Base-by-base conservation (phyloP, 2,888 invertebrate genomes). In the Tinea pellionella region DNA sequence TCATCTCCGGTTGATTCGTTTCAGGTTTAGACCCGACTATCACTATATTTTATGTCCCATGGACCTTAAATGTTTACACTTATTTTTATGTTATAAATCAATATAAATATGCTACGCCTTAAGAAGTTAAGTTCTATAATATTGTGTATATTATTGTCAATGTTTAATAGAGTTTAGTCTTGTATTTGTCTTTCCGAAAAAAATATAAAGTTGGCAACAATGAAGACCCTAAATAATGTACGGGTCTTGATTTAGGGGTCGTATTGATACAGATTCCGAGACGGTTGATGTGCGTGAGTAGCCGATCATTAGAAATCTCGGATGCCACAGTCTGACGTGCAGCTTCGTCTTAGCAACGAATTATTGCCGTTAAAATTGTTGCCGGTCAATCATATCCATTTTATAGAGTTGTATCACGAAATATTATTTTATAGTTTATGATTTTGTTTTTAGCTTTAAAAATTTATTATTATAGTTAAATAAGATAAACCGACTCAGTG, bases 291-390 rank as follows among this genome's bases (percentile, higher is more conserved):
- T 73, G 81, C 80, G 80, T 79, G 80, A 80, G 61, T n/a, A 8
- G 77, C 63, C 67, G 61, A 65, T 74, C 73, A 78, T 78, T 80
- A 78, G 79, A 80, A 79, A 79, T 75, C 79, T 77, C 71, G 73
- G 72, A 74, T 73, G 71, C 72, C 72, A 68, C 70, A 69, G 58
- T 60, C 57, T 42, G 66, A 65, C 65, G 66, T 64, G 60, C 19
- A 6, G 55, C 32, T 11, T 12, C 32, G 16, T 12, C 30, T 12
- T 19, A 19, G 29, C 29, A 55, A 47, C 47, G n/a, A 37, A 37
- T 12, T 37, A 9, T 6, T 13, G 24, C 55, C 24, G 18, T 55
- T 55, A 55, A 55, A 19, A 55, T 60, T 60, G 59, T 37, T 42
- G 60, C 2, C 18, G 12, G 59, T 60, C 59, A 51, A 47, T 60